A percentile compares a stretch with the other conserved stretches of the same genome.
These are phyloP conservation scores for Martes martes DNA, from an alignment of 2,113 vertebrate genomes.

Conservation along the genomic window DNA sequence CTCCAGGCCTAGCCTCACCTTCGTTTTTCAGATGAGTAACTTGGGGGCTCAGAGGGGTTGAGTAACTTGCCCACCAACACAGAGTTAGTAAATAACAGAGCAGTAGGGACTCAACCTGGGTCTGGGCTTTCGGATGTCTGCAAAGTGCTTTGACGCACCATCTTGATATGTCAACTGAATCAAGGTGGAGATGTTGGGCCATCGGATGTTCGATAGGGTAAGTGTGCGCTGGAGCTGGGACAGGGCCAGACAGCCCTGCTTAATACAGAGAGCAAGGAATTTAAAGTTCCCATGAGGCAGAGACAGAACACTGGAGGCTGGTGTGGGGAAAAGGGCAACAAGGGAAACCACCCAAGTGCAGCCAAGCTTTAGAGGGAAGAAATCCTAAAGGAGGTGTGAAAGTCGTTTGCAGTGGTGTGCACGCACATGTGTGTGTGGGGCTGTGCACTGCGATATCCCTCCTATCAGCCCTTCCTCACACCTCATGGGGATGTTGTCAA, in stretches of 20 bases:
- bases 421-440: accelerated
- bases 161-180: not conserved
- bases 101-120: not conserved
- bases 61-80: not conserved
- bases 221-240: not conserved
- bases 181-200: not conserved
- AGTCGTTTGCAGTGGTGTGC: not conserved
- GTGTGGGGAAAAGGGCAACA: not conserved
- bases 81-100: not conserved
- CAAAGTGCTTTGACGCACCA: not conserved
- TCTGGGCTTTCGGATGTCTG: not conserved
- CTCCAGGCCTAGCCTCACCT: not conserved
- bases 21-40: not conserved
- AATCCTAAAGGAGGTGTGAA: not conserved
- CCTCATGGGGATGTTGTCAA: not conserved
- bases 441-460: accelerated
- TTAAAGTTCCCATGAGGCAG: conserved; percentile 17
- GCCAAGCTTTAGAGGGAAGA: not conserved
- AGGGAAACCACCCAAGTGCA: not conserved
- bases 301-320: not conserved
- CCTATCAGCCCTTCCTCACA: not conserved
- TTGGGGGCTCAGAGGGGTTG: not conserved
- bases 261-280: not conserved
- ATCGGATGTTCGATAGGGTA: too few relatives aligned
- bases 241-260: not conserved